Evolutionary conservation across 1,140 invertebrate genomes (phyloP).

Genomic region (Temnothorax longispinosus): DNA sequence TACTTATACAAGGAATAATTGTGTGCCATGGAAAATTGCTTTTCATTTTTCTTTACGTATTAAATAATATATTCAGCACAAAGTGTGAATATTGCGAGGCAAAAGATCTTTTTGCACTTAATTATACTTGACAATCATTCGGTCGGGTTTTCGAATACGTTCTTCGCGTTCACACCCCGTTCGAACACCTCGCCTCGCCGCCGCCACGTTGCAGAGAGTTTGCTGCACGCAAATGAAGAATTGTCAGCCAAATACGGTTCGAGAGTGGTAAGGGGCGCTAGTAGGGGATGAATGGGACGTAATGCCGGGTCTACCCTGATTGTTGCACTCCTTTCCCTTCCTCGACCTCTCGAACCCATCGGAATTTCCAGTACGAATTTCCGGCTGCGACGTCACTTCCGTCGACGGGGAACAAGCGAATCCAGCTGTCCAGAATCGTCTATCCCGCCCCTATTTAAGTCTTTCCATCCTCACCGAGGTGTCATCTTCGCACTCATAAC

Average conservation of each 20-base stretch:
- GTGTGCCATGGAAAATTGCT: background rate
- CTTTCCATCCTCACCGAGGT: constrained; percentile 28
- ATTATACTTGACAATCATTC: background rate
- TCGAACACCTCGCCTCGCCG: constrained; percentile 78
- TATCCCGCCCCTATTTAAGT: constrained; percentile 52
- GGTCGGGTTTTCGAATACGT: background rate
- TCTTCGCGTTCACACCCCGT: constrained; percentile 65
- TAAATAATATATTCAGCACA: background rate
- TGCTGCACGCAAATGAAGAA: constrained; percentile 86
- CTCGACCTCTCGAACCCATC: constrained; percentile 80
- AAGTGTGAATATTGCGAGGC: background rate
- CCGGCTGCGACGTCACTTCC: constrained; percentile 83
- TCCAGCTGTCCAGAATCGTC: constrained; percentile 66
- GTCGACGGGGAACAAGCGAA: constrained; percentile 78
- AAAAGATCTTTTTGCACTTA: background rate
- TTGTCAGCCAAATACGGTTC: constrained; percentile 83
- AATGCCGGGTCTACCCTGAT: constrained; percentile 85
- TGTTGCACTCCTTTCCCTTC: constrained; percentile 81
- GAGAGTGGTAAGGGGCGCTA: constrained; percentile 74
- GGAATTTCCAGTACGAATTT: constrained; percentile 84
- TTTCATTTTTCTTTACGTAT: background rate
- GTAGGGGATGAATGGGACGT: constrained; percentile 84
- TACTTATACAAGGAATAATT: background rate
- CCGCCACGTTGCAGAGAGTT: constrained; percentile 76
- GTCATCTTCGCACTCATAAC: constrained; percentile 51